Conservation (phyloP, 2,113 vertebrate genomes). For the Gorsachius goisagi region DNA sequence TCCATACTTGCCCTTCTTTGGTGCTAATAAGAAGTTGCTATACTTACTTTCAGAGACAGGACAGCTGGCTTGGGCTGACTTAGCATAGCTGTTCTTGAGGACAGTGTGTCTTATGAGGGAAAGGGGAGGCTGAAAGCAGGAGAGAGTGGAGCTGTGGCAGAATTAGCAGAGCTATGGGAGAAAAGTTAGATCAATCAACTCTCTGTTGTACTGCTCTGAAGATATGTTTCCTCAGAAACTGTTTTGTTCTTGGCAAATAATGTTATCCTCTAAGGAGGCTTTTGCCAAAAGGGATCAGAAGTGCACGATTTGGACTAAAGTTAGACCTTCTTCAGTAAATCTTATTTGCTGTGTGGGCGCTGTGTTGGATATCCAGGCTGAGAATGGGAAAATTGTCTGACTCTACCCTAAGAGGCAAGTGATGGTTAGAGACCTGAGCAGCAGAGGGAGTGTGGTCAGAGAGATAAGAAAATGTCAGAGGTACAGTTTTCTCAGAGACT, state of each 20-base stretch:
- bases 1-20: background rate
- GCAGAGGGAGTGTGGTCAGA: background rate
- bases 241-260: background rate
- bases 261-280: background rate
- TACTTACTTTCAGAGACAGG: background rate
- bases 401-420: background rate
- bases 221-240: background rate
- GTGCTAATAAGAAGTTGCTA: background rate
- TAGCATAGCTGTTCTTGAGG: background rate
- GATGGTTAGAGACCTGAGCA: background rate
- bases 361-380: background rate
- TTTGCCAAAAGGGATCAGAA: background rate
- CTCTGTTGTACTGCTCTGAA: background rate
- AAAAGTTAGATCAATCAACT: background rate
- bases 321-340: background rate
- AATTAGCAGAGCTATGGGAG: background rate
- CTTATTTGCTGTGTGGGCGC: background rate
- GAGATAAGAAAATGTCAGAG: slow-evolving; percentile 44
- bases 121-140: background rate
- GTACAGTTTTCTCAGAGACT: background rate
- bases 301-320: background rate
- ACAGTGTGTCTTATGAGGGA: background rate
- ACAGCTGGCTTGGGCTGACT: background rate
- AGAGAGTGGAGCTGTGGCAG: background rate
- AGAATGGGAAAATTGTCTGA: background rate